A percentile compares a stretch with the other conserved stretches of the same genome.
These are phyloP conservation scores for Hippocampus kuda DNA, from an alignment of 2,797 vertebrate species.

Conservation along the genomic window DNA sequence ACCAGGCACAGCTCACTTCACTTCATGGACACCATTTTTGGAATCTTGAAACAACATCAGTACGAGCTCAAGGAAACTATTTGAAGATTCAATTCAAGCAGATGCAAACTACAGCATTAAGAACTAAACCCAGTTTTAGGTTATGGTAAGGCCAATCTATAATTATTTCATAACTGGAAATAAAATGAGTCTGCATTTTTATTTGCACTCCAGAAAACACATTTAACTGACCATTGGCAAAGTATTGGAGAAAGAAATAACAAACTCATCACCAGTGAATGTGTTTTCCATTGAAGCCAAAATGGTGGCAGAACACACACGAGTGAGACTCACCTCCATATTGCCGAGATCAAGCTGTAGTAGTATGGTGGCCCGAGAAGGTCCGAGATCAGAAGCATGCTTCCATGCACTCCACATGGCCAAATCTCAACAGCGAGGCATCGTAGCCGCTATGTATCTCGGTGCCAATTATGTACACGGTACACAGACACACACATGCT, in stretches of 20 bases:
- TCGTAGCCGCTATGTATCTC: neutral
- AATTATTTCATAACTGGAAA: too few species aligned
- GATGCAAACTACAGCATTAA: neutral
- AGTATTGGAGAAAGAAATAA: too few species aligned
- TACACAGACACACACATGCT: conserved; percentile 8
- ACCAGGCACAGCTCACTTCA: neutral
- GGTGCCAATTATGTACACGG: neutral
- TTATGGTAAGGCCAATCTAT: too few species aligned
- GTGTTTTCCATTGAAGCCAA: too few species aligned
- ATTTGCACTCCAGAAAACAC: too few species aligned
- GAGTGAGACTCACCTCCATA: neutral
- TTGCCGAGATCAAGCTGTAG: conserved; percentile 3
- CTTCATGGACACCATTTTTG: neutral
- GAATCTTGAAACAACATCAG: neutral
- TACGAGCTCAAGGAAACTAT: neutral
- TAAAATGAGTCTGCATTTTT: too few species aligned
- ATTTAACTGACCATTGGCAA: neutral
- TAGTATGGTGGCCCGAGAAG: neutral
- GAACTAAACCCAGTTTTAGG: neutral
- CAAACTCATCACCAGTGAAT: too few species aligned
- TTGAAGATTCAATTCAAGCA: neutral
- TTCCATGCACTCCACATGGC: neutral
- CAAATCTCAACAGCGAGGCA: conserved; percentile 8
- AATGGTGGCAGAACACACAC: too few species aligned
- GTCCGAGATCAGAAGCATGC: neutral